Conservation (phyloP, 2,113 vertebrate species). For the Anseranas semipalmata region DNA sequence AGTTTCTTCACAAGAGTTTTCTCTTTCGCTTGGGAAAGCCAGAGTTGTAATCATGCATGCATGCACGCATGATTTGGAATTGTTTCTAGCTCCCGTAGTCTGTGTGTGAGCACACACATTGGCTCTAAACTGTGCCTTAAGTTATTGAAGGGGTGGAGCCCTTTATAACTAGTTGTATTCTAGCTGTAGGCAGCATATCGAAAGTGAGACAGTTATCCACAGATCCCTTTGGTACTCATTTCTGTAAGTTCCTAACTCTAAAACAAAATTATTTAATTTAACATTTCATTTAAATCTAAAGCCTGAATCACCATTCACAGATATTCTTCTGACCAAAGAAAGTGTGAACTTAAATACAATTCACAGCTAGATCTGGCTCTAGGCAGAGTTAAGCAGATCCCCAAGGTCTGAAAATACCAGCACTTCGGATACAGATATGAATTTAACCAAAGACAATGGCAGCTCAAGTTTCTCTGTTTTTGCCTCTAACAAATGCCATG, state of each 20-base stretch:
- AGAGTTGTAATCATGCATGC: accelerated
- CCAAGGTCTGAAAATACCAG: background rate
- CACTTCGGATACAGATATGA: background rate
- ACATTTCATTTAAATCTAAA: background rate
- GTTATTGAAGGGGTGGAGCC: constrained; percentile 52
- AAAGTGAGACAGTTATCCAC: background rate
- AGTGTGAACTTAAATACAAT: background rate
- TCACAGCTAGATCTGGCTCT: background rate
- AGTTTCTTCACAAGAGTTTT: constrained; percentile 17
- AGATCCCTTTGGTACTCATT: background rate
- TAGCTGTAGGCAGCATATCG: constrained; percentile 27
- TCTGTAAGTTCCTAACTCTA: background rate
- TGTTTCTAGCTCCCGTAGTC: background rate
- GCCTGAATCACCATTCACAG: background rate
- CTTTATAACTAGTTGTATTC: constrained; percentile 40
- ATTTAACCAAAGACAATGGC: background rate
- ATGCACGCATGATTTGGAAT: background rate
- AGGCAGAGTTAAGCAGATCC: background rate
- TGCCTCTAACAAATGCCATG: background rate
- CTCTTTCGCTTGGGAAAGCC: background rate
- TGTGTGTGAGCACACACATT: background rate
- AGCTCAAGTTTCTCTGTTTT: background rate
- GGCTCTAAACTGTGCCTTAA: constrained; percentile 1
- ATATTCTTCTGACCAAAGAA: background rate
- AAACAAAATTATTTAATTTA: background rate